phyloP scores from a whole-genome alignment of 2,113 vertebrate species.

The Zosterops pallidus region DNA sequence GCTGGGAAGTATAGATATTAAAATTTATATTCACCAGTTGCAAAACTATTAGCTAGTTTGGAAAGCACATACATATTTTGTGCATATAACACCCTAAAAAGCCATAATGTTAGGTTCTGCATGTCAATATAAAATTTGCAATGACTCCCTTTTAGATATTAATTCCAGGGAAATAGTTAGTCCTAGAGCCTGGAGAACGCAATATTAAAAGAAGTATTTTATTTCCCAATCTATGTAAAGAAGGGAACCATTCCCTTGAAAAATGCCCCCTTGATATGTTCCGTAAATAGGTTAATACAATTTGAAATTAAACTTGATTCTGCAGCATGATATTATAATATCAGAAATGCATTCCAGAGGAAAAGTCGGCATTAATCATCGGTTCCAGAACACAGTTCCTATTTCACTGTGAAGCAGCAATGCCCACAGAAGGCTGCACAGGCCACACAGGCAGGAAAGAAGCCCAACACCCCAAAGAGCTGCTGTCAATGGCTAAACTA shows the following conservation, averaged over 20 bases:
- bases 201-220: conserved; percentile 64
- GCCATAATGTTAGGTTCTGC: background rate
- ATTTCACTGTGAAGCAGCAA: background rate
- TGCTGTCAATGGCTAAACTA: background rate
- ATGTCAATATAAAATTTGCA: conserved; percentile 49
- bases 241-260: conserved; percentile 56
- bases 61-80: conserved; percentile 52
- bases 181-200: background rate
- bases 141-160: conserved; percentile 46
- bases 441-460: background rate
- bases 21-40: conserved; percentile 64
- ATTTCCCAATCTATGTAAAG: conserved; percentile 56
- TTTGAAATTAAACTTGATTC: conserved; percentile 65
- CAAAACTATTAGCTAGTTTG: conserved; percentile 61
- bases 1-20: conserved; percentile 71
- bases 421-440: background rate
- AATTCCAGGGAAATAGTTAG: conserved; percentile 58
- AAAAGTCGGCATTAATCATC: conserved; percentile 22
- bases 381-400: background rate
- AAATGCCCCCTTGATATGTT: conserved; percentile 47
- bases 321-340: conserved; percentile 29
- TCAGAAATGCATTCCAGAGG: conserved; percentile 37
- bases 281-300: conserved; percentile 63
- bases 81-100: conserved; percentile 48
- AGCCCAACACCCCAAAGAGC: background rate